phyloP scores from a whole-genome alignment of 2,797 vertebrate genomes.

The Coregonus ussuriensis region DNA sequence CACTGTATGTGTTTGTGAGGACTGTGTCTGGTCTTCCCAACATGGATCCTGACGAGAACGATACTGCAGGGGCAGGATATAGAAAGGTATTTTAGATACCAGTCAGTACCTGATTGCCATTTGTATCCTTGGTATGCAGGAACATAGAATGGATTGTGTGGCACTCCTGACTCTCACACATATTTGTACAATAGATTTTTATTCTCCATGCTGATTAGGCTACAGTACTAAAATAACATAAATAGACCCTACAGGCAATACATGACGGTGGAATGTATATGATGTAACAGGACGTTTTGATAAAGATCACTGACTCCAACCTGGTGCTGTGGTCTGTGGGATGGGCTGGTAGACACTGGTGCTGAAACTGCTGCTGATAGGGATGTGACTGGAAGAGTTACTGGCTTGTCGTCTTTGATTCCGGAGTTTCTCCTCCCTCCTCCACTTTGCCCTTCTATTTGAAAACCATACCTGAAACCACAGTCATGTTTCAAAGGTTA shows the following conservation, averaged over 20 bases:
- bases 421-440: conserved; percentile 95
- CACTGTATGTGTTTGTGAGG: conserved; percentile 94
- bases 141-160: neutral
- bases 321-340: conserved; percentile 90
- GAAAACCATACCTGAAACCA: conserved; percentile 94
- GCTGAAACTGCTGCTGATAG: conserved; percentile 98
- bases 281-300: neutral
- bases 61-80: conserved; percentile 74
- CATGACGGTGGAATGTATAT: neutral
- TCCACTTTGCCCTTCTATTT: conserved; percentile 97
- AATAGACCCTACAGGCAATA: neutral
- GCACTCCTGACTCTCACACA: neutral
- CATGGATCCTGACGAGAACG: conserved; percentile 96
- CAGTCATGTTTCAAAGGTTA: neutral
- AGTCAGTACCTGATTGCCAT: neutral
- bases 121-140: neutral
- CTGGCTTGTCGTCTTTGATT: conserved; percentile 94
- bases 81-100: neutral
- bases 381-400: conserved; percentile 93
- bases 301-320: conserved; percentile 67
- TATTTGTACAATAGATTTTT: neutral
- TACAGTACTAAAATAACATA: neutral
- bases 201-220: neutral
- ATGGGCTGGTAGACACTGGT: conserved; percentile 93
- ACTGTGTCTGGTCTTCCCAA: conserved; percentile 93